Percentiles rank a stretch among this genome's conserved stretches.
phyloP scores from a whole-genome alignment of 2,113 vertebrate genomes.

The Tetrax tetrax region DNA sequence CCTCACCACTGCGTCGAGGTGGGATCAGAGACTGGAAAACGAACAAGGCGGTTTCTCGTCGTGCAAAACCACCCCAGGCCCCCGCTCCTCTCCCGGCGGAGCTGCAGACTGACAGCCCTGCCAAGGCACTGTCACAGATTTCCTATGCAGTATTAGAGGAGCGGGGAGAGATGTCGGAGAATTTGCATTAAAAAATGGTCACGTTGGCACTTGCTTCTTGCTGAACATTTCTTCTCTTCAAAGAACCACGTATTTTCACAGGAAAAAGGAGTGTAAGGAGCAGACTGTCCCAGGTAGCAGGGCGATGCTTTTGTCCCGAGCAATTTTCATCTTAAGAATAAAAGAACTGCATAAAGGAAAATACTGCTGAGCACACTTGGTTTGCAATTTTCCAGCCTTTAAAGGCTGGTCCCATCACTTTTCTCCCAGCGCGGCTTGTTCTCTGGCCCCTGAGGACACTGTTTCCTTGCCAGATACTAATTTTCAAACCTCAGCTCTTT shows the following conservation, averaged over 20 bases:
- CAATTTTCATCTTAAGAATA: conserved; percentile 67
- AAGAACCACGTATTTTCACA: neutral
- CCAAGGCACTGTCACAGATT: conserved; percentile 39
- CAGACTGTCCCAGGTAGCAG: conserved; percentile 53
- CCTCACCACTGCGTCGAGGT: neutral
- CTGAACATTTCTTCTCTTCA: conserved; percentile 34
- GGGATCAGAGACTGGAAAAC: neutral
- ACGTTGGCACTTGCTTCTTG: conserved; percentile 39
- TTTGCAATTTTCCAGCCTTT: conserved; percentile 68
- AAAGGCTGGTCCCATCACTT: conserved; percentile 63
- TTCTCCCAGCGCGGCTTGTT: conserved; percentile 55
- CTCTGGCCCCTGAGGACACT: conserved; percentile 67
- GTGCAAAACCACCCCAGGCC: neutral
- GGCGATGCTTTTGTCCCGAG: conserved; percentile 22
- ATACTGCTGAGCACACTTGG: conserved; percentile 65
- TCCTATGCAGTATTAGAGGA: neutral
- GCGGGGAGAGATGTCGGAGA: neutral
- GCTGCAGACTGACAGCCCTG: neutral
- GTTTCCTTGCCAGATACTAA: conserved; percentile 70
- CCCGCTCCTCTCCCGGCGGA: neutral
- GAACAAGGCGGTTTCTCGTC: neutral
- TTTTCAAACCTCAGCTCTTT: conserved; percentile 71
- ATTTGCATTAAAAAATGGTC: conserved; percentile 64
- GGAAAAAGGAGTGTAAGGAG: conserved; percentile 17
- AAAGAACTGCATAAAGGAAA: conserved; percentile 61